A percentile compares a stretch with the other conserved stretches of the same genome.
Evolutionary conservation across 2,113 vertebrate genomes (phyloP).

Genomic region (Tichodroma muraria): DNA sequence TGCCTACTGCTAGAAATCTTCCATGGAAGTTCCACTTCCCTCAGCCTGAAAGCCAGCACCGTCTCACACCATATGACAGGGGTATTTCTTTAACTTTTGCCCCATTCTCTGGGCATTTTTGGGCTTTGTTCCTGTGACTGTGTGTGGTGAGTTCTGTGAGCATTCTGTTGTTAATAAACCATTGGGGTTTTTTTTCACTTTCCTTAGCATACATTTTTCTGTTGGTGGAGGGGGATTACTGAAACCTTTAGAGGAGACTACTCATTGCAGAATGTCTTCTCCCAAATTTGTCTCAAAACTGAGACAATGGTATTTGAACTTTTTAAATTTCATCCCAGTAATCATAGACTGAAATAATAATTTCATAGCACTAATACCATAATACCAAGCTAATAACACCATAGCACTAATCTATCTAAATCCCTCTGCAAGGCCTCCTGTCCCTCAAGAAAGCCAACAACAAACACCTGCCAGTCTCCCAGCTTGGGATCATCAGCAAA

Average conservation of each 20-base stretch:
- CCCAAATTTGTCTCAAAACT: too few species aligned
- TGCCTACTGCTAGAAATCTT: neutral
- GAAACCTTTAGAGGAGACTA: too few species aligned
- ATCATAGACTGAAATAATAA: too few species aligned
- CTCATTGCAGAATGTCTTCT: too few species aligned
- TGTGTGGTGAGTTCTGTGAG: neutral
- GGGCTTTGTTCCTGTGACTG: neutral
- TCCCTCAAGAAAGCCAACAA: neutral
- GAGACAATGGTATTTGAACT: too few species aligned
- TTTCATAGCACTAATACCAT: too few species aligned
- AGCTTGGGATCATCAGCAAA: neutral
- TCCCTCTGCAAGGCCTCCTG: neutral
- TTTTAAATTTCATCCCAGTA: too few species aligned
- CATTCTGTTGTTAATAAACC: neutral
- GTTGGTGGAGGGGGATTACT: too few species aligned
- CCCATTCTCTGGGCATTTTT: neutral
- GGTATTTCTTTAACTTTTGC: neutral
- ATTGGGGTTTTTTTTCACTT: neutral
- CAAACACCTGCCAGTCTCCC: neutral
- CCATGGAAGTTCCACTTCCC: neutral
- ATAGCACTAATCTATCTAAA: neutral
- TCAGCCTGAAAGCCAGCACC: fast-evolving
- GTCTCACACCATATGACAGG: neutral
- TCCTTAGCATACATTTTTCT: too few species aligned
- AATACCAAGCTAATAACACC: too few species aligned